Conservation (phyloP, 2,113 vertebrate species). For the Poicephalus meyeri region DNA sequence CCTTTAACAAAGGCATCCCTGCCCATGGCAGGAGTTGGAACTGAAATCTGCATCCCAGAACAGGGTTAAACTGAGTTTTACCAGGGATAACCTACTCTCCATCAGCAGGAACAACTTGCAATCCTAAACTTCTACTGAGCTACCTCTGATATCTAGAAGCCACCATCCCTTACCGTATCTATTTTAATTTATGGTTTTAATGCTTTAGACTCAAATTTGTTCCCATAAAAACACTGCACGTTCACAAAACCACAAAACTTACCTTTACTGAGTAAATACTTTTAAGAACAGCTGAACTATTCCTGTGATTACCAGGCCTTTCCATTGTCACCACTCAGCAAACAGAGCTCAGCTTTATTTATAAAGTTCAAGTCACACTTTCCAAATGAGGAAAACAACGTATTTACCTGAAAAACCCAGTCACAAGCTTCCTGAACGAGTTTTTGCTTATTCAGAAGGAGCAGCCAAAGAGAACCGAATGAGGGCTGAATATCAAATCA, state of each 20-base stretch:
- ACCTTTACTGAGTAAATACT: background rate
- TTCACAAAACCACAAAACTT: background rate
- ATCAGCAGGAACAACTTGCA: background rate
- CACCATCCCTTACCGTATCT: background rate
- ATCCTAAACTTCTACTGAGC: background rate
- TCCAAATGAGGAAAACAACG: background rate
- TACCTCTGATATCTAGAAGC: background rate
- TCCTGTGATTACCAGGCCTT: background rate
- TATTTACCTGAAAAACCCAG: background rate
- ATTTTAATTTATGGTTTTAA: background rate
- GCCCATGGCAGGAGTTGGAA: background rate
- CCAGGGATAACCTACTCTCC: background rate
- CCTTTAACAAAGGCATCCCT: background rate
- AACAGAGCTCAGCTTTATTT: background rate
- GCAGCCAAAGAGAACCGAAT: background rate
- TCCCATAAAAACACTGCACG: background rate
- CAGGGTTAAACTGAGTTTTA: background rate
- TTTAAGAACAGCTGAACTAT: background rate
- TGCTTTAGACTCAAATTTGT: background rate
- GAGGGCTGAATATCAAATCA: background rate
- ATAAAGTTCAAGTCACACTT: background rate
- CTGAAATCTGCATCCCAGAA: background rate
- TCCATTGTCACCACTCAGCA: background rate
- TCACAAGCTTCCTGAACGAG: background rate
- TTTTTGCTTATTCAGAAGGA: background rate